phyloP scores from a whole-genome alignment of 2,888 invertebrate species.

The Acholoe squamosa region DNA sequence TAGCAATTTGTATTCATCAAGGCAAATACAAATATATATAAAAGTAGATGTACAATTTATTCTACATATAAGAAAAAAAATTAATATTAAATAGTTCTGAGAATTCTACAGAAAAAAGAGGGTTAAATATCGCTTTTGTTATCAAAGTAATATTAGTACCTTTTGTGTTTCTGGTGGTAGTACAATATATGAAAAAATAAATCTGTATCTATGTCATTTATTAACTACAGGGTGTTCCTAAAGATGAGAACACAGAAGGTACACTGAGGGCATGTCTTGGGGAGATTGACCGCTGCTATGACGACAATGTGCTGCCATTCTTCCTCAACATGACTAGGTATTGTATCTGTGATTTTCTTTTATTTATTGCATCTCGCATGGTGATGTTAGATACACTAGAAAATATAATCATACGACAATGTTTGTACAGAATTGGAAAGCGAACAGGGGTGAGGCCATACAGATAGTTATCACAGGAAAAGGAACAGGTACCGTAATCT shows the following conservation, averaged over 20 bases:
- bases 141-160: no score
- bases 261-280: constrained; percentile 72
- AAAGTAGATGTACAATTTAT: no score
- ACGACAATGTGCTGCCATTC: constrained; percentile 70
- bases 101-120: no score
- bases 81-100: no score
- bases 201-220: not conserved
- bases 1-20: no score
- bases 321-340: constrained; percentile 69
- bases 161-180: not conserved
- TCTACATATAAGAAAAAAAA: no score
- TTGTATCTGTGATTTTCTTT: not conserved
- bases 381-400: not conserved
- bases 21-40: no score
- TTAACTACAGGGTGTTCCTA: constrained; percentile 71
- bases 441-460: no score
- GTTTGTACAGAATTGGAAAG: not conserved
- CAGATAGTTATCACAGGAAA: no score
- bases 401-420: no score
- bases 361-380: not conserved
- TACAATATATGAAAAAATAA: not conserved
- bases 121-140: no score
- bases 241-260: constrained; percentile 71
- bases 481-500: no score
- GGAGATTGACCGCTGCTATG: constrained; percentile 72